Base-by-base conservation (phyloP, 1,140 invertebrate species). In the Eriosoma lanigerum region DNA sequence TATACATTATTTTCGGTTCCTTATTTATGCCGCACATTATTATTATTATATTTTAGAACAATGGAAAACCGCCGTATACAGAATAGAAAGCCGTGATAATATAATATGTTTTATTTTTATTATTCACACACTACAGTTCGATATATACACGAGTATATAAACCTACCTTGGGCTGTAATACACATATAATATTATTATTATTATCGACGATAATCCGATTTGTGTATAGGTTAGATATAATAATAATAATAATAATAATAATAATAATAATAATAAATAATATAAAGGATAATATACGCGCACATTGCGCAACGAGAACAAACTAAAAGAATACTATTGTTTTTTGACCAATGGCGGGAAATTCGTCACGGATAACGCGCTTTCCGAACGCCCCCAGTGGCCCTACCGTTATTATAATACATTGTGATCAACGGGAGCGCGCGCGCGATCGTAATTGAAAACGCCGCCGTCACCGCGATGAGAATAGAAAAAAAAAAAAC, bases 261-360 rank as follows among this genome's bases (percentile, higher is more conserved):
- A n/a, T n/a, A n/a, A n/a, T n/a, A n/a, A n/a, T n/a, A n/a, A n/a
- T n/a, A n/a, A 17, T 60, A 26, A 29, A 64, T 64, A 60, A 19
- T 29, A 62, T 62, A 62, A 62, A 38, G 32, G 26, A 62, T 62
- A 38, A 38, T 60, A 66, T 17, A 68, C 38, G 21, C 38, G 24
- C 21, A 38, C 24, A 24, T 75, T 75, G 72, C 26, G 19, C 26
- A 58, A 38, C 32, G 32, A 56, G 52, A 58, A 75, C 52, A 44
- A 56, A 58, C 29, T 21, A 76, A 38, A 38, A 38, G 8, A 38
- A 38, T 38, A 38, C 73, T 26, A 76, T 76, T 76, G 73, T 76
- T 76, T 76, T 76, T 76, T 73, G 24, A 54, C 70, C 73, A 76
- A 58, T 76, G 73, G 73, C 52, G 52, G 54, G 52, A 76, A 76